Percentiles rank a stretch among this genome's conserved stretches.
Evolutionary conservation across 1,140 invertebrate genomes (phyloP).

Genomic region (Tachypleus tridentatus): DNA sequence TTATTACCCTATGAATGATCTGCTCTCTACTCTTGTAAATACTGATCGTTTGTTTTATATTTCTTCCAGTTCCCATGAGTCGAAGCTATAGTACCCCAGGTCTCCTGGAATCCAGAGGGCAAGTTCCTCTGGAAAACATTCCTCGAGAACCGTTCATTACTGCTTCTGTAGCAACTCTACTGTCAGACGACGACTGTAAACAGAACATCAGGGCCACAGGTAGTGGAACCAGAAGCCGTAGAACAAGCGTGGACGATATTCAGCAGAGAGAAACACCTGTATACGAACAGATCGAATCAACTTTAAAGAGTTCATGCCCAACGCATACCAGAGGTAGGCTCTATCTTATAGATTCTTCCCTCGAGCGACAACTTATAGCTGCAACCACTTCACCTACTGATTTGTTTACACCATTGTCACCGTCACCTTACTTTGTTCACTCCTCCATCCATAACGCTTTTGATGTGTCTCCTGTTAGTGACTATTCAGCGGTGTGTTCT

Average conservation of each 20-base stretch:
- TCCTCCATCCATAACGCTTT: background rate
- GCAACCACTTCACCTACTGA: background rate
- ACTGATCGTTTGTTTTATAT: background rate
- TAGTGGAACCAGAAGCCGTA: background rate
- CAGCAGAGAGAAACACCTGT: background rate
- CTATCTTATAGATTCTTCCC: background rate
- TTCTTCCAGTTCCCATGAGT: conserved; percentile 65
- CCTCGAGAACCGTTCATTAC: background rate
- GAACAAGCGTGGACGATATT: background rate
- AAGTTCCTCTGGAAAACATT: conserved; percentile 59
- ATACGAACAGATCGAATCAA: background rate
- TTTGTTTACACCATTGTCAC: background rate
- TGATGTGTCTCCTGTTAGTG: too few species aligned
- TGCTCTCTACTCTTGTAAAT: too few species aligned
- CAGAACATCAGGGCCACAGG: background rate
- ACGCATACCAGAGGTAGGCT: background rate
- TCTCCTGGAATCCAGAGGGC: conserved; percentile 77
- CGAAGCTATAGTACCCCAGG: conserved; percentile 90
- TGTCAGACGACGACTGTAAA: conserved; percentile 12
- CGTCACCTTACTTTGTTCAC: background rate
- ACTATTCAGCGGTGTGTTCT: too few species aligned
- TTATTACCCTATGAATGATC: too few species aligned
- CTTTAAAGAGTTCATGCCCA: background rate
- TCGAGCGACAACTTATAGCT: background rate
- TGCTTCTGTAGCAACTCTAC: conserved; percentile 16